Evolutionary conservation across 1,140 invertebrate genomes (phyloP).

Genomic region (Cryptotermes secundus): DNA sequence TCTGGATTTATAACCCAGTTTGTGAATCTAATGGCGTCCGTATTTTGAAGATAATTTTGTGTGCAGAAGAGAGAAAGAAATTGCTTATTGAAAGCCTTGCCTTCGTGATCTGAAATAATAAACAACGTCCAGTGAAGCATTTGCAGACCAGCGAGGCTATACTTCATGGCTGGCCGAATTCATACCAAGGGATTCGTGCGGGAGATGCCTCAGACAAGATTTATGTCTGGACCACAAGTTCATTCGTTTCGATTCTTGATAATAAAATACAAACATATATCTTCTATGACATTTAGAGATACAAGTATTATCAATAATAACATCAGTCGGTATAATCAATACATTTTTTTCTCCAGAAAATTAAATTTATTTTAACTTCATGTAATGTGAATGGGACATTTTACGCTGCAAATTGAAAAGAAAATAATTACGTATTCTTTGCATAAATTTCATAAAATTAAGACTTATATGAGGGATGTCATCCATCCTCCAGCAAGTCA

Average conservation of each 20-base stretch:
- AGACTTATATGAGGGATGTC: no score
- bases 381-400: no score
- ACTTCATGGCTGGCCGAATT: background rate
- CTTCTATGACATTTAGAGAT: background rate
- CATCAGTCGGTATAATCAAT: background rate
- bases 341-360: background rate
- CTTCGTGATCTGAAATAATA: conserved; percentile 1
- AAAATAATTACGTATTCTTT: no score
- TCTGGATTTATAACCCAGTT: background rate
- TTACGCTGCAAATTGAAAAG: no score
- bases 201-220: background rate
- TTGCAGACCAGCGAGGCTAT: background rate
- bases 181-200: background rate
- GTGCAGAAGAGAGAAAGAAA: background rate
- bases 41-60: background rate
- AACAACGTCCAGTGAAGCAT: background rate
- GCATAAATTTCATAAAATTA: no score
- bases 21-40: background rate
- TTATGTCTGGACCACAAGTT: background rate
- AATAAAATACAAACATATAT: conserved; percentile 14
- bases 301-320: background rate
- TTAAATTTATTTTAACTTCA: background rate
- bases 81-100: conserved; percentile 7
- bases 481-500: no score
- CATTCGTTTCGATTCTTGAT: conserved; percentile 1